Conservation (phyloP, 2,113 vertebrate genomes). For the Sander lucioperca region DNA sequence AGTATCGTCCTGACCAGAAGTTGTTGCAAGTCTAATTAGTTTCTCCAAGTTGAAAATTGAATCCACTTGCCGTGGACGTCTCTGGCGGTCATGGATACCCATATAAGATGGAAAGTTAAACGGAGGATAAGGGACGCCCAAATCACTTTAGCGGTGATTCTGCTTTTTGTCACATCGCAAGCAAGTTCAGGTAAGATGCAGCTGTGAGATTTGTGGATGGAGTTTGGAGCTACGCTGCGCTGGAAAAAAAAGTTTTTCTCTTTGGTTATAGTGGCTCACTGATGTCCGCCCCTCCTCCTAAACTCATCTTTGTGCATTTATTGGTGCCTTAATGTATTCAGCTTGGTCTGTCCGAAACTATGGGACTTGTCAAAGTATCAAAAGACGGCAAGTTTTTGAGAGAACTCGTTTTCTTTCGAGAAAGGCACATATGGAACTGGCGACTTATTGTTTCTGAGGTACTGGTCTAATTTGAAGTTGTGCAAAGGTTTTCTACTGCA, state of each 20-base stretch:
- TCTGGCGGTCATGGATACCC: conserved; percentile 86
- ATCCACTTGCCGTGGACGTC: conserved; percentile 81
- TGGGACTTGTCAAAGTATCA: conserved; percentile 37
- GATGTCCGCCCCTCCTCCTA: conserved; percentile 50
- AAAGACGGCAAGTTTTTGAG: not conserved
- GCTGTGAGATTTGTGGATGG: conserved; percentile 12
- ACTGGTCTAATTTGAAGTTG: conserved; percentile 3
- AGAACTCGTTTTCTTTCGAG: not conserved
- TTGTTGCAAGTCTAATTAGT: conserved; percentile 63
- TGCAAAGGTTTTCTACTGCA: not conserved
- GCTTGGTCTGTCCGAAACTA: conserved; percentile 22
- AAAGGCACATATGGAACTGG: not conserved
- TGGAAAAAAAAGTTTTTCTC: conserved; percentile 31
- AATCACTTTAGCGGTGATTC: conserved; percentile 80
- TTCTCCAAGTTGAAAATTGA: conserved; percentile 65
- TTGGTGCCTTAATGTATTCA: conserved; percentile 33
- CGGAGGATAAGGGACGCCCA: conserved; percentile 85
- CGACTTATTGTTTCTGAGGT: not conserved
- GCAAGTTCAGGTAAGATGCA: conserved; percentile 86
- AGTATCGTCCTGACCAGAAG: conserved; percentile 72
- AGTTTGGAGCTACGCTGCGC: conserved; percentile 24
- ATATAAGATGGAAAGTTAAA: conserved; percentile 89
- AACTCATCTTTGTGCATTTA: conserved; percentile 39
- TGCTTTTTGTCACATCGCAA: conserved; percentile 83
- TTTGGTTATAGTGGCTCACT: conserved; percentile 9